Evolutionary conservation across 2,888 invertebrate genomes (phyloP).

Genomic region (Galerucella pusilla): DNA sequence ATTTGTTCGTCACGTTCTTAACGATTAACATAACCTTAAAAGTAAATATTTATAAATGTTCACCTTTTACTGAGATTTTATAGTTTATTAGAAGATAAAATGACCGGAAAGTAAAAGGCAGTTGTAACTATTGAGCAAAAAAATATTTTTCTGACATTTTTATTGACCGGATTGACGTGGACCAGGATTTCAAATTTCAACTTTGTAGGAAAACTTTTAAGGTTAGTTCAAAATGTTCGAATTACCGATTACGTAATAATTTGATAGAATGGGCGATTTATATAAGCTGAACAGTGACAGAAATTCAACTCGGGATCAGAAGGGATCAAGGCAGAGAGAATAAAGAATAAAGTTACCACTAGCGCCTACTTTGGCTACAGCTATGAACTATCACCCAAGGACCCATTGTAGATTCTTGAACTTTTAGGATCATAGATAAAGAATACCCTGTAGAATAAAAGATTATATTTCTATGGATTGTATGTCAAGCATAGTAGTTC

Average conservation of each 20-base stretch:
- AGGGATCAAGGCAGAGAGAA: too few relatives aligned
- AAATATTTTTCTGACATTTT: constrained; percentile 26
- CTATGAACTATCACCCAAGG: too few relatives aligned
- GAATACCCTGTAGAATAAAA: too few relatives aligned
- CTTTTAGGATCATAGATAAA: too few relatives aligned
- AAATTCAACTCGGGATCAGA: too few relatives aligned
- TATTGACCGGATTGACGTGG: constrained; percentile 21
- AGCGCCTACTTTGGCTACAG: too few relatives aligned
- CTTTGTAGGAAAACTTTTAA: not conserved
- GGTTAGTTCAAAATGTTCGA: not conserved
- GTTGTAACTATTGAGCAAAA: not conserved
- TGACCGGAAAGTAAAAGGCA: not conserved
- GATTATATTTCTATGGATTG: too few relatives aligned
- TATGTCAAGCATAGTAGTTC: too few relatives aligned
- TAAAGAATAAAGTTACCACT: too few relatives aligned
- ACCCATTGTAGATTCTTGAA: too few relatives aligned
- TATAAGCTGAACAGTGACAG: too few relatives aligned
- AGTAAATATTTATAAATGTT: not conserved
- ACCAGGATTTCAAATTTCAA: constrained; percentile 9
- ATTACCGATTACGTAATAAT: constrained; percentile 7
- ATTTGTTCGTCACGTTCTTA: constrained; percentile 32
- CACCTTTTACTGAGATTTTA: not conserved
- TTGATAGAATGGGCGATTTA: not conserved
- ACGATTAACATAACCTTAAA: constrained; percentile 35
- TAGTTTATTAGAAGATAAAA: not conserved